Evolutionary conservation across 2,888 invertebrate species (phyloP), one percentile per base, ranked within the genome.

Genomic region (Troides oblongomaculatus): DNA sequence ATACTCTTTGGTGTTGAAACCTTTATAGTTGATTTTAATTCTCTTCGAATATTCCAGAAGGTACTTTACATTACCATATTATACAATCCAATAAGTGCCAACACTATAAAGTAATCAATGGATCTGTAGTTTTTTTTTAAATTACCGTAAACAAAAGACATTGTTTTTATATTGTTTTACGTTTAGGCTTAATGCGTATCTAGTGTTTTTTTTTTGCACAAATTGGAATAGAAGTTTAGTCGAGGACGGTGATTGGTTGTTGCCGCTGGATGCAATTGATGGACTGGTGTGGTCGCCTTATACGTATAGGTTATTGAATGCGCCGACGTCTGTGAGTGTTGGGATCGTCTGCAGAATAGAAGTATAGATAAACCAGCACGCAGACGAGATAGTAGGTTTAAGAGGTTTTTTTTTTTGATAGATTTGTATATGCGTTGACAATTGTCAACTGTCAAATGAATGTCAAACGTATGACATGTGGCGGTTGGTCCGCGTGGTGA

Each of bases 201-300:
- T 30, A 30, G 30, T 30, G 4, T 30, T 30, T 14, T 23, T 58
- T 43, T 21, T 64, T 23, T 21, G 64, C 64, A 64, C 64, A 64
- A 64, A 64, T 30, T 56, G n/a, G 5, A 23, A n/a, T 6, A 2
- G 4, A 59, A 21, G 57, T 57, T 53, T 69, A 25, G 64, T 30
- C 5, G 53, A 39, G 57, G 61, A 61, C 61, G n/a, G 53, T 56
- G 50, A 23, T 62, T 50, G 64, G 57, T 25, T 56, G 18, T 50
- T 67, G 43, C 69, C 46, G 69, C 66, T 72, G 64, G 36, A 21
- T 57, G 68, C 39, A 77, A 74, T 73, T 36, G 21, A 76, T 74
- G 75, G 77, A 81, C 78, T 81, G 39, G 76, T 72, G 71, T 70
- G 73, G 75, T 76, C 76, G 81, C 81, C 81, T 81, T 81, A 79